A percentile compares a stretch with the other conserved stretches of the same genome.
Conservation (phyloP, 2,113 vertebrate genomes). For the Pholis gunnellus region DNA sequence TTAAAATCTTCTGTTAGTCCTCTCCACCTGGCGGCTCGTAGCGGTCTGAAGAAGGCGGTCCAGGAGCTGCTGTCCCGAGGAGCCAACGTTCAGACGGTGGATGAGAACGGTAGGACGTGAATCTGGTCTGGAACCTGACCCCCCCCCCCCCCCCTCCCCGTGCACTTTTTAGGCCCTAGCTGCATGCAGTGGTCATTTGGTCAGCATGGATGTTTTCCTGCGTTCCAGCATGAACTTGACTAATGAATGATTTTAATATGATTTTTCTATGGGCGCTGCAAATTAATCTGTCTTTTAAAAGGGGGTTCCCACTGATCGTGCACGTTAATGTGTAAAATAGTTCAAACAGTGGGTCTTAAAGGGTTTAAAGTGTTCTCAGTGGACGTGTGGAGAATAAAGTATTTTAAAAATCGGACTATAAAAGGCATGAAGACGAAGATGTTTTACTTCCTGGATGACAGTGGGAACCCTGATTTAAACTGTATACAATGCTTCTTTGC, state of each 20-base stretch:
- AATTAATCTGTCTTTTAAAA: background rate
- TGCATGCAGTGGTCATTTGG: background rate
- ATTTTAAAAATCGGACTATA: background rate
- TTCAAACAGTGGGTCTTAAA: background rate
- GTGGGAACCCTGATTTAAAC: slow-evolving; percentile 6
- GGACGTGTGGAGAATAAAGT: background rate
- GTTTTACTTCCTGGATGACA: background rate
- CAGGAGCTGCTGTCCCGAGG: slow-evolving; percentile 93
- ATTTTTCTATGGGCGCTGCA: background rate
- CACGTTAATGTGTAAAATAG: background rate
- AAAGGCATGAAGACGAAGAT: background rate
- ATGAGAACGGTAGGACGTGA: slow-evolving; percentile 91
- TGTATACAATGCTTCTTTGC: background rate
- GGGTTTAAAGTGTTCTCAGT: background rate
- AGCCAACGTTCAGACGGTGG: slow-evolving; percentile 90
- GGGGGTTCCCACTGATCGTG: slow-evolving; percentile 24
- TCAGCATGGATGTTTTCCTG: slow-evolving; percentile 24
- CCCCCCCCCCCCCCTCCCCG: background rate
- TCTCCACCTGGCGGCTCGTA: slow-evolving; percentile 93
- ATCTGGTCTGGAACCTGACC: no score
- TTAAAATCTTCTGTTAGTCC: slow-evolving; percentile 82
- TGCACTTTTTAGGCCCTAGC: background rate
- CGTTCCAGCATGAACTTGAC: slow-evolving; percentile 39
- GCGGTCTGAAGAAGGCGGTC: slow-evolving; percentile 93
- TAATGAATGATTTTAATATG: background rate